Evolutionary conservation across 2,113 vertebrate genomes (phyloP).

Genomic region (Erythrolamprus reginae): DNA sequence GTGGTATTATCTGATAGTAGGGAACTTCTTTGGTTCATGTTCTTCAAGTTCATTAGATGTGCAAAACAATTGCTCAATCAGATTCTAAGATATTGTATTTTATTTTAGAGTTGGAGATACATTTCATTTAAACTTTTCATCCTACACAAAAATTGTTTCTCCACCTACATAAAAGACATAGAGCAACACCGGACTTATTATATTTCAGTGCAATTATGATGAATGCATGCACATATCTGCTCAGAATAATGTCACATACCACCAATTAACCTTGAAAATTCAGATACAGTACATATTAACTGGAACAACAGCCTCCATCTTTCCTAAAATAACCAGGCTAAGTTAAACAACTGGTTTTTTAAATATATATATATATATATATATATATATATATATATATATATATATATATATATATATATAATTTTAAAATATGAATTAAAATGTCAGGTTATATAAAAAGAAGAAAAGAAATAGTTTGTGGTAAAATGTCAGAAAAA

Average conservation of each 20-base stretch:
- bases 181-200: neutral
- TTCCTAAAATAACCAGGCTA: constrained; percentile 4
- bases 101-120: neutral
- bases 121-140: neutral
- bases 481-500: neutral
- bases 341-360: neutral
- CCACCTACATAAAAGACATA: neutral
- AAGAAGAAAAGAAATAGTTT: neutral
- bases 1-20: neutral
- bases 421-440: neutral
- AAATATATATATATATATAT: too few relatives aligned
- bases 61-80: neutral
- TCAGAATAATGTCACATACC: constrained; percentile 5
- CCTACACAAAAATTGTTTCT: neutral
- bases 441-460: neutral
- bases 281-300: neutral
- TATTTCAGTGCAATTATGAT: neutral
- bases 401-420: too few relatives aligned
- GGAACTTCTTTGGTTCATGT: neutral
- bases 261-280: neutral
- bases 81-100: neutral
- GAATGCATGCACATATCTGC: neutral
- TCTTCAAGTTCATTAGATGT: neutral
- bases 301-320: neutral
- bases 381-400: too few relatives aligned